Conservation (phyloP, 1,140 invertebrate genomes). For the Eulimnadia texana region DNA sequence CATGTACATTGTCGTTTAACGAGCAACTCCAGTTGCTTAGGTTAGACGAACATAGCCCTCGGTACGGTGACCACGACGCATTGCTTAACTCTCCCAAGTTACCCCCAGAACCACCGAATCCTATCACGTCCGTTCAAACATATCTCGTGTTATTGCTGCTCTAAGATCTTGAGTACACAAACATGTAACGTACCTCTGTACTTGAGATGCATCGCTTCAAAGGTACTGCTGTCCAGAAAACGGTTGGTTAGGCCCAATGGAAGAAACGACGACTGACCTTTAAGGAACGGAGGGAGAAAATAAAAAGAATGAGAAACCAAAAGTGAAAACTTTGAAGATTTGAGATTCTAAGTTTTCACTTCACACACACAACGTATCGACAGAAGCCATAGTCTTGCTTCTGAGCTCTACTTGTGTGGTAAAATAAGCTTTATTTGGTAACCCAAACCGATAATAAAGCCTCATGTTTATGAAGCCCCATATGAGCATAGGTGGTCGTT, state of each 20-base stretch:
- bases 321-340: background rate
- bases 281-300: too few relatives aligned
- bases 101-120: background rate
- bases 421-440: background rate
- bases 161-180: too few relatives aligned
- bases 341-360: too few relatives aligned
- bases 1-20: background rate
- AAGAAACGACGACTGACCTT: slow-evolving; percentile 6
- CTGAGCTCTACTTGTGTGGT: background rate
- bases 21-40: background rate
- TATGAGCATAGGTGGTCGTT: background rate
- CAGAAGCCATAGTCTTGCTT: too few relatives aligned
- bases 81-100: background rate
- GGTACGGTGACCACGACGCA: background rate
- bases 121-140: background rate
- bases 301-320: background rate
- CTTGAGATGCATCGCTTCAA: background rate
- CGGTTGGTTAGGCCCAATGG: background rate
- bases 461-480: background rate
- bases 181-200: background rate
- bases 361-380: too few relatives aligned
- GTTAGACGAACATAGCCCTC: background rate
- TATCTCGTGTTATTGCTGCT: background rate
- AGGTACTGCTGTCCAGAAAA: background rate
- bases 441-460: background rate